Conservation (phyloP, 2,797 vertebrate genomes). For the Aulostomus chinensis region DNA sequence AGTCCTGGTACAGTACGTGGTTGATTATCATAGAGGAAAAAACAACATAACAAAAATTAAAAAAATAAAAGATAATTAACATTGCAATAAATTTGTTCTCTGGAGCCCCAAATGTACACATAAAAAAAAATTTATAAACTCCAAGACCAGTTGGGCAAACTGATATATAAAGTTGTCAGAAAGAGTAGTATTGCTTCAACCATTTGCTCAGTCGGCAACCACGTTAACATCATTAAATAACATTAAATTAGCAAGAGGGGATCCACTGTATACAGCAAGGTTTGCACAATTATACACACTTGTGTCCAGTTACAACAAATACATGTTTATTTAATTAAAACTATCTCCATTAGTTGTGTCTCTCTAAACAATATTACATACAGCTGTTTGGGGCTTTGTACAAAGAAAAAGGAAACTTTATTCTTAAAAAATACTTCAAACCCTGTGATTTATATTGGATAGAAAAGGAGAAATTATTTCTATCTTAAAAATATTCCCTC, state of each 20-base stretch:
- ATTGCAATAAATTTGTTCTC: conserved; percentile 85
- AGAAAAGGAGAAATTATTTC: conserved; percentile 36
- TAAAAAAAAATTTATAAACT: conserved; percentile 86
- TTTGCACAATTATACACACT: conserved; percentile 80
- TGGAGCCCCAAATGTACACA: conserved; percentile 90
- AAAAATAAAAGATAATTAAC: conserved; percentile 81
- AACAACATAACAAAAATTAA: conserved; percentile 74
- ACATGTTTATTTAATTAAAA: conserved; percentile 67
- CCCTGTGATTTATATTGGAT: conserved; percentile 56
- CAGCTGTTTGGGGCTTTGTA: conserved; percentile 75
- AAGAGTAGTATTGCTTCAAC: conserved; percentile 70
- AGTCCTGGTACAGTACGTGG: conserved; percentile 82
- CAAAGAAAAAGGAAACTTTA: conserved; percentile 58
- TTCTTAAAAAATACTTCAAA: conserved; percentile 52
- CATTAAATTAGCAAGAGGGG: conserved; percentile 84
- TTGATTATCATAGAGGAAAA: conserved; percentile 78
- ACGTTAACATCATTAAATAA: conserved; percentile 82
- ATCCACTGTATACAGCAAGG: conserved; percentile 76
- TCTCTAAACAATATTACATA: conserved; percentile 75
- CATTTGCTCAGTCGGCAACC: conserved; percentile 72
- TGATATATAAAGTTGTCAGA: conserved; percentile 78
- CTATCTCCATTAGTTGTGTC: conserved; percentile 65
- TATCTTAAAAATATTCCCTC: conserved; percentile 57
- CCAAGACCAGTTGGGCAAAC: conserved; percentile 84
- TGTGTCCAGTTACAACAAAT: conserved; percentile 76